These are phyloP conservation scores for Amphipyra tragopoginis DNA, from an alignment of 2,888 invertebrate species.

Conservation along the genomic window DNA sequence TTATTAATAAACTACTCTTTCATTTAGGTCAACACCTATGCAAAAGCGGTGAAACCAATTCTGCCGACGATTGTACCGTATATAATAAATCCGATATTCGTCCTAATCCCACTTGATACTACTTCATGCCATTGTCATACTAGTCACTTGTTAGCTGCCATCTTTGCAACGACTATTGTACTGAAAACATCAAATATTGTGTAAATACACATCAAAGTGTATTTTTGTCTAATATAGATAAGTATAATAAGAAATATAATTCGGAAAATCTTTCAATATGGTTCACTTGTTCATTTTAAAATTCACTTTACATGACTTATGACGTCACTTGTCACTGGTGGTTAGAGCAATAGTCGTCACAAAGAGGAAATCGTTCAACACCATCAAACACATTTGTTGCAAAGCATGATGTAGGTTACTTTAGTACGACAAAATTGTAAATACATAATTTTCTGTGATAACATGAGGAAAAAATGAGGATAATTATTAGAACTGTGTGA, in stretches of 20 bases:
- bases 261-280: slow-evolving; percentile 25
- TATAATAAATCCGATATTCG: slow-evolving; percentile 68
- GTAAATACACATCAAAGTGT: slow-evolving; percentile 20
- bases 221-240: slow-evolving; percentile 19
- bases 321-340: slow-evolving; percentile 6
- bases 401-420: slow-evolving; percentile 85
- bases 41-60: slow-evolving; percentile 64
- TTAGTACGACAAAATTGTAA: slow-evolving; percentile 89
- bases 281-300: slow-evolving; percentile 28
- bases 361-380: slow-evolving; percentile 72
- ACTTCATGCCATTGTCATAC: slow-evolving; percentile 73
- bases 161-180: slow-evolving; percentile 67
- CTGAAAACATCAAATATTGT: slow-evolving; percentile 38
- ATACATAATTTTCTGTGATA: slow-evolving; percentile 91
- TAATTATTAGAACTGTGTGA: slow-evolving; percentile 89
- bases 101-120: slow-evolving; percentile 71
- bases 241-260: slow-evolving; percentile 24
- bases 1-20: slow-evolving; percentile 26
- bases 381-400: slow-evolving; percentile 80
- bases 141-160: slow-evolving; percentile 72
- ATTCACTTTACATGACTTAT: slow-evolving; percentile 7
- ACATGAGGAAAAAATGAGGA: slow-evolving; percentile 86
- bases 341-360: slow-evolving; percentile 65
- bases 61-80: slow-evolving; percentile 65
- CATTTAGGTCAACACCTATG: slow-evolving; percentile 33